Conservation (phyloP, 2,113 vertebrate species). For the Eonycteris spelaea region DNA sequence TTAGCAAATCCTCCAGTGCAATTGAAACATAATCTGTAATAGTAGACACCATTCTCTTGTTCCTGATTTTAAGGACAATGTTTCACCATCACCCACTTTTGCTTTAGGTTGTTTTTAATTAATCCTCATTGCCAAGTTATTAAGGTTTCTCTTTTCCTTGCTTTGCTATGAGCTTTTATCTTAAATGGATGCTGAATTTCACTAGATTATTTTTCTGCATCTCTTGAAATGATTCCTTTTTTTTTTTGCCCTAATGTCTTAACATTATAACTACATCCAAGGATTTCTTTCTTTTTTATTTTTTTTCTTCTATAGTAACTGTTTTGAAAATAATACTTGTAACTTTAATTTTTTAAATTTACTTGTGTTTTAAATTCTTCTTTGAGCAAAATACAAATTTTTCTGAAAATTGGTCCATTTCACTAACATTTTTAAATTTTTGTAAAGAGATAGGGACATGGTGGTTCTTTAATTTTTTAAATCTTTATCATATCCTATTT, state of each 20-base stretch:
- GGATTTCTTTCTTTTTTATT: neutral
- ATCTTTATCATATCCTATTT: neutral
- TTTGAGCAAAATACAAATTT: neutral
- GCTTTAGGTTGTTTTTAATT: neutral
- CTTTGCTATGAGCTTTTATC: neutral
- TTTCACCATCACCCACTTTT: neutral
- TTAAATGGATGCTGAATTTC: neutral
- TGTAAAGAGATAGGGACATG: neutral
- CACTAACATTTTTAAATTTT: neutral
- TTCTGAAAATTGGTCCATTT: neutral
- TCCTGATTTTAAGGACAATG: neutral
- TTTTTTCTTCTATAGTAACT: neutral
- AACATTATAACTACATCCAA: neutral
- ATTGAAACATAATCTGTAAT: neutral
- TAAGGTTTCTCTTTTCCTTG: neutral
- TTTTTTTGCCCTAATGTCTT: neutral
- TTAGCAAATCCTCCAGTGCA: neutral
- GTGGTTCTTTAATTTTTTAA: neutral
- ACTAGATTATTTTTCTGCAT: neutral
- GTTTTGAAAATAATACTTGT: neutral
- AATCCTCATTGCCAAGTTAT: neutral
- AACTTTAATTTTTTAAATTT: neutral
- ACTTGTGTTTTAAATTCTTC: neutral
- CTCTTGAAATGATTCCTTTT: neutral
- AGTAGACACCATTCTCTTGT: neutral